Base-by-base conservation (phyloP, 2,113 vertebrate genomes). In the Microtus ochrogaster region DNA sequence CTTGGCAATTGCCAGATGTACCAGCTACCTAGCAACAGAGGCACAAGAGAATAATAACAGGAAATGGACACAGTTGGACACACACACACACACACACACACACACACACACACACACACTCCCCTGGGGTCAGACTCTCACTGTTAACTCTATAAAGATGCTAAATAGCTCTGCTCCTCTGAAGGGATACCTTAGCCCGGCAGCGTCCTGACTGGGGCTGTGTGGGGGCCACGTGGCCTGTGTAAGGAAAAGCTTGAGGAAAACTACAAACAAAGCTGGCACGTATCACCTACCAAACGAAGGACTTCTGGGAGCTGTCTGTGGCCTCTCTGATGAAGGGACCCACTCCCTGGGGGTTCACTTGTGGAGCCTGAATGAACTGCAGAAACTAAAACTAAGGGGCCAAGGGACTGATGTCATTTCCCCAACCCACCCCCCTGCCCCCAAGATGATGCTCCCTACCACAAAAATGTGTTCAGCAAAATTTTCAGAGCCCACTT, bases 1-100 rank as follows among this genome's bases (percentile, higher is more conserved):
- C 65, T 73, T 36, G 44, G 81, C 39, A 24, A 3, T 58, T 3
- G 1, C 89, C 16, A 44, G 55, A 78, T 2, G 52, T 0, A 13
- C 95, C 94, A 85, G 93, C 98, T 97, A 96, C 99, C 98, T 98
- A 83, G 98, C 98, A 98, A 98, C 98, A 97, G 66, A 85, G 94
- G 83, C 70, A 73, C 77, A 44, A 61, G 86, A 66, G 65, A 33
- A 26, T 47, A 22, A 1, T 10, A 78, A 44, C 33, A 52, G 92
- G 82, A 44, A 66, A 66, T 17, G 17, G 19, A 72, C 13, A 74
- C 33, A 47, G 6, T 21, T 58, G 58, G 58, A 24, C 65, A 14
- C 52, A 4, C 3, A 41, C 52, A 78, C 28, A 66, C 58, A 1
- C 19, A 16, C 68, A 24, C 65, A 14, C 52, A 4, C 3, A 41